These are phyloP conservation scores for Poecile montanus DNA, from an alignment of 2,797 vertebrate species.

Conservation along the genomic window DNA sequence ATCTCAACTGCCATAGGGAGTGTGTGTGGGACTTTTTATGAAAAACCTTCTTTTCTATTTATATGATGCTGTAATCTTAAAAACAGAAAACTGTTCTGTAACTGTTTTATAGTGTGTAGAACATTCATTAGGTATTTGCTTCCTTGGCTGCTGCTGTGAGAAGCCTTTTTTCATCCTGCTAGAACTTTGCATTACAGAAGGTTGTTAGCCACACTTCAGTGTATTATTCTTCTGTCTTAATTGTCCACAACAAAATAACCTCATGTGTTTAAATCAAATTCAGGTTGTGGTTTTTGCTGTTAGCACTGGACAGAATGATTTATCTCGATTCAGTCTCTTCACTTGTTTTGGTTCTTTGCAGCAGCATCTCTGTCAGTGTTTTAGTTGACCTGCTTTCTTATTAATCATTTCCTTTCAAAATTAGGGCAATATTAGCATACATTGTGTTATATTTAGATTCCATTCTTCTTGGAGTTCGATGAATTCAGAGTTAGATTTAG, in stretches of 20 bases:
- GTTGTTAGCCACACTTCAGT: neutral
- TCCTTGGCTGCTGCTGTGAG: neutral
- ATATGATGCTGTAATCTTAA: neutral
- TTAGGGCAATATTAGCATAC: constrained; percentile 41
- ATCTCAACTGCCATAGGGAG: neutral
- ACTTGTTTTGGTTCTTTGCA: neutral
- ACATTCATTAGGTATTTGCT: neutral
- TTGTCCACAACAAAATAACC: neutral
- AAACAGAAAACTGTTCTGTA: neutral
- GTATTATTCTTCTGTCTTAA: neutral
- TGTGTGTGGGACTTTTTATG: no score
- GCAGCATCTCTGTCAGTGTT: neutral
- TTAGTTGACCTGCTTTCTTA: constrained; percentile 24
- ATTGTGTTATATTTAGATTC: neutral
- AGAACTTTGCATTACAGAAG: neutral
- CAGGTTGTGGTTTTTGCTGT: neutral
- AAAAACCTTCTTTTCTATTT: neutral
- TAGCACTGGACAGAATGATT: neutral
- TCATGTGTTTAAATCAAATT: neutral
- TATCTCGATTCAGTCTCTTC: neutral
- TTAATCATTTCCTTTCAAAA: neutral
- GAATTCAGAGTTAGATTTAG: neutral
- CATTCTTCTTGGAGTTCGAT: neutral
- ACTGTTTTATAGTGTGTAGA: neutral
- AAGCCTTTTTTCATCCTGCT: neutral